Evolutionary conservation across 2,113 vertebrate species (phyloP), one percentile per base, ranked within the genome.

Genomic region (Piliocolobus tephrosceles): DNA sequence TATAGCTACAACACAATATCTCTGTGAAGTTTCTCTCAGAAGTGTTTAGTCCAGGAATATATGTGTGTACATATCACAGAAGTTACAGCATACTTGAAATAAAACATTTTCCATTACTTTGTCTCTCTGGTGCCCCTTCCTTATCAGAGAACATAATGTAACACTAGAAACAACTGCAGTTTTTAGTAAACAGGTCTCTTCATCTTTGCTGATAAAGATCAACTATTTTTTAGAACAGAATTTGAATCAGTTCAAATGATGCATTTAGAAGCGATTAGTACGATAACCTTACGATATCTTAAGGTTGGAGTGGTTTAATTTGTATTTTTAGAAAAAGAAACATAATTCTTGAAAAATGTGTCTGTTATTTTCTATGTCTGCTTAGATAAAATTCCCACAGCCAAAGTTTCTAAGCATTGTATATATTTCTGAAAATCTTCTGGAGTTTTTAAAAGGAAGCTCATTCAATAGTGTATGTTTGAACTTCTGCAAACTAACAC

Each of bases 201-300:
- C 94, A 91, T 97, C 96, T 96, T 89, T 82, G 81, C 38, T 75
- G 94, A 98, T 98, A 97, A 84, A 70, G 32, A 97, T 96, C 98
- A 94, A 45, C 81, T 78, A 86, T 85, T 86, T 90, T 86, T 95
- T 70, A 75, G 72, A 78, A 68, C 8, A 58, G 90, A 83, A 96
- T 94, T 12, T 78, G 45, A 92, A 95, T 96, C 22, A 84, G 64
- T 75, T 95, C 73, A 95, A 81, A 90, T 11, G 95, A 97, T 68
- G 23, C 17, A 88, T 89, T 96, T 94, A 40, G 50, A 72, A 95
- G 22, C 17, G 61, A 89, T 61, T 85, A 40, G 61, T 55, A 75
- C 32, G 66, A 81, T 85, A 92, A 79, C 50, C 50, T 92, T 68
- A 85, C 8, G 84, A 27, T 72, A 93, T 66, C 23, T 88, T 57